A percentile compares a stretch with the other conserved stretches of the same genome.
Evolutionary conservation across 2,888 invertebrate genomes (phyloP).

Genomic region (Molorchus minor): DNA sequence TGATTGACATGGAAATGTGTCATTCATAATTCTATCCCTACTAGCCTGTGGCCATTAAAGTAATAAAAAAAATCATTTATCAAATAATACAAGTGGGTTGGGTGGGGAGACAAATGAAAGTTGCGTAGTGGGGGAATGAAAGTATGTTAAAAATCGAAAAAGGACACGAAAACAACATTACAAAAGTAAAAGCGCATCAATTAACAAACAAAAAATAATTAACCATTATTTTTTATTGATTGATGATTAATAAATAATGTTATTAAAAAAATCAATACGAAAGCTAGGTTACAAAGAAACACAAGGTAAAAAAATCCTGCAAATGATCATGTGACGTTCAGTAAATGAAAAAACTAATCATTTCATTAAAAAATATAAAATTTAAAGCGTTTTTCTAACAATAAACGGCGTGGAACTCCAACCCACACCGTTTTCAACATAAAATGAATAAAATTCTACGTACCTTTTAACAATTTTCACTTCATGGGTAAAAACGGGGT

Average conservation of each 20-base stretch:
- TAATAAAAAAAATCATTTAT: slow-evolving; percentile 41
- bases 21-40: slow-evolving; percentile 3
- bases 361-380: slow-evolving; percentile 47
- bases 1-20: neutral
- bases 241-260: slow-evolving; percentile 41
- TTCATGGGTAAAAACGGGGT: slow-evolving; percentile 63
- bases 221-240: slow-evolving; percentile 40
- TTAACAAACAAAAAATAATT: slow-evolving; percentile 36
- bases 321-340: slow-evolving; percentile 36
- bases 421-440: slow-evolving; percentile 61
- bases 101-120: slow-evolving; percentile 52
- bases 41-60: slow-evolving; percentile 4
- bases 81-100: slow-evolving; percentile 33
- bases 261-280: slow-evolving; percentile 59
- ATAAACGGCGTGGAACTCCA: slow-evolving; percentile 52
- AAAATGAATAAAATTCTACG: slow-evolving; percentile 65
- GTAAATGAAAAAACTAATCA: slow-evolving; percentile 42
- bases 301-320: slow-evolving; percentile 49
- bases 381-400: slow-evolving; percentile 49
- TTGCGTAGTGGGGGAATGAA: slow-evolving; percentile 50
- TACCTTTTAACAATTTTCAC: slow-evolving; percentile 64
- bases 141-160: slow-evolving; percentile 55
- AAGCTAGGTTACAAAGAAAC: slow-evolving; percentile 61
- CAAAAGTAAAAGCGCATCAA: slow-evolving; percentile 24
- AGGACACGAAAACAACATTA: slow-evolving; percentile 50